Base-by-base conservation (phyloP, 2,888 invertebrate species). In the Macrosoma leucophasiata region DNA sequence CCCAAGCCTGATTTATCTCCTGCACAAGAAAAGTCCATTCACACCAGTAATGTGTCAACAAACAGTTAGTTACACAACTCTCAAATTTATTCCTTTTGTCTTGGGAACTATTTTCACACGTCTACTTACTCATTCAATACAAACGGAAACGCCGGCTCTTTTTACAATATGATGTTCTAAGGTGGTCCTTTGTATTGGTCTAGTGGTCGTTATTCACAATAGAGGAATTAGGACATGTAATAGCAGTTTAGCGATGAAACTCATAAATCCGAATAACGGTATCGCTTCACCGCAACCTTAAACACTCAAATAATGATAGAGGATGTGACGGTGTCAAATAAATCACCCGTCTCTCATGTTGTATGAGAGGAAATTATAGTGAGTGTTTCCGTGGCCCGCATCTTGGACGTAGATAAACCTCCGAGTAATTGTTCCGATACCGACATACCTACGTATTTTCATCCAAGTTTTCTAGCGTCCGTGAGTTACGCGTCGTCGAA, bases 301-400 rank as follows among this genome's bases (percentile, higher is more conserved):
- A 46, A 52, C 49, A 38, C 43, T 51, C 44, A 44, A 56, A 60
- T 59, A 60, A 59, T 58, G 49, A 60, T 59, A 56, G 50, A 49
- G 57, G 43, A 58, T 51, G 49, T 50, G 61, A 64, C 60, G 54
- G 46, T 63, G 63, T 59, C 64, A 56, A 55, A 71, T 76, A 77
- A 76, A 79, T 75, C 70, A 69, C 58, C 50, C 44, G 43, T 50
- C 57, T 58, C 51, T 52, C 53, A 58, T 60, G 62, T 63, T 62
- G 56, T 69, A 62, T 60, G 60, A 52, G 60, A 68, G 65, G 62
- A 70, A 71, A 73, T 74, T 67, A 70, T 68, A 67, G 56, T 53
- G 43, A 49, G 58, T 62, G 59, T 70, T 70, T 74, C 73, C 72
- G 68, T 65, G 55, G 62, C 81, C 79, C 74, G 78, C 75, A 79